Percentiles rank a stretch among this genome's conserved stretches.
These are phyloP conservation scores for Galagoides demidoff DNA, from an alignment of 2,797 vertebrate species.

Conservation along the genomic window DNA sequence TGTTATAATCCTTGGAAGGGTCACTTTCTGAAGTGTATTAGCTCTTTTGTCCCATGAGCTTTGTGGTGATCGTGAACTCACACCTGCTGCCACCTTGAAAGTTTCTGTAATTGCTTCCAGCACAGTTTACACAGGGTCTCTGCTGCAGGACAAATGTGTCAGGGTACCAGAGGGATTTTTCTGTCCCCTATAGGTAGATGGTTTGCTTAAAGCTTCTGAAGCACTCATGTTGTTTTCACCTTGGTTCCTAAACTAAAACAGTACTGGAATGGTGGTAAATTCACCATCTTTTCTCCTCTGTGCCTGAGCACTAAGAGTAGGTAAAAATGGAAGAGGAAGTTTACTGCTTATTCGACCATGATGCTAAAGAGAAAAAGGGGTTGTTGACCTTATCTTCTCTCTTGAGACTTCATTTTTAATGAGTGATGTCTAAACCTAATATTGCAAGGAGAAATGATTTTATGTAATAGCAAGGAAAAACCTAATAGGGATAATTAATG, in stretches of 20 bases:
- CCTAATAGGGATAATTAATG: not conserved
- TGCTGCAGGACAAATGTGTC: not conserved
- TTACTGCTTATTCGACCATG: not conserved
- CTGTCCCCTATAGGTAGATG: not conserved
- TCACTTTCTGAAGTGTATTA: not conserved
- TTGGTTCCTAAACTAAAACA: not conserved
- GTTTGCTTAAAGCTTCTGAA: not conserved
- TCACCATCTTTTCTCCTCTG: not conserved
- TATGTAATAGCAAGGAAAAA: not conserved
- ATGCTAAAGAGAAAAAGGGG: not conserved
- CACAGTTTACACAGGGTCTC: not conserved
- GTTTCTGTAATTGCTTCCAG: not conserved
- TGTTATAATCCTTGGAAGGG: not conserved
- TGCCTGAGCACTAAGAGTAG: not conserved
- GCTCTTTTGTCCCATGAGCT: not conserved
- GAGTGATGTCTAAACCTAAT: not conserved
- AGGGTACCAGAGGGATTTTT: not conserved
- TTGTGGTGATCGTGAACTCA: not conserved
- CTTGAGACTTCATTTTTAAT: slow-evolving; percentile 23
- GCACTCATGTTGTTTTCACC: not conserved
- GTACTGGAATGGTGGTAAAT: not conserved
- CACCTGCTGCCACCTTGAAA: not conserved
- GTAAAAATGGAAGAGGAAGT: not conserved
- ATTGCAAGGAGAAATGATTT: slow-evolving; percentile 13
- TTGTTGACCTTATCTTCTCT: not conserved